Base-by-base conservation (phyloP, 2,888 invertebrate species). In the Drosophila quinaria region DNA sequence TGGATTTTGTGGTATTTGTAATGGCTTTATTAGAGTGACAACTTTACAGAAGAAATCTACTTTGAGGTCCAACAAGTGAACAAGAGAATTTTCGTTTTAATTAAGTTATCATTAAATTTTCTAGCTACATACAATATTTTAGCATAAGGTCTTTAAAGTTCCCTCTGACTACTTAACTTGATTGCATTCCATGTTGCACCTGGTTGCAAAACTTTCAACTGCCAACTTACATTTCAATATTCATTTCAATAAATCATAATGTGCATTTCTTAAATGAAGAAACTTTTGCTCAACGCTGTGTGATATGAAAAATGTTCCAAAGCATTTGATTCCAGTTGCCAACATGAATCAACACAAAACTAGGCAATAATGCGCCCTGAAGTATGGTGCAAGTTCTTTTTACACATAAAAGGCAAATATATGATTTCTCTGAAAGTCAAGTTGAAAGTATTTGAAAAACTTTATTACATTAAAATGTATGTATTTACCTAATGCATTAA, bases 211-310 rank as follows among this genome's bases (percentile, higher is more conserved):
- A 33, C 11, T 22, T 52, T 6, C 51, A 35, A 62, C 51, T 61
- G 51, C 37, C 13, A 54, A 77, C 64, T 80, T 68, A 44, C 58
- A 60, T 66, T 62, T 66, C 64, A 65, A 73, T 75, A 87, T 80
- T 78, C 76, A 87, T 72, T 83, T 89, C 84, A 83, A 89, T 87
- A 85, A 85, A 87, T 89, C 81, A 83, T 81, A 76, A 84, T 73
- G 81, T 78, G 69, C 71, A 74, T 82, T 82, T 82, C 61, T 70
- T 31, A 79, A 85, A 85, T 85, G 74, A 82, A 69, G 17, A 88
- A 84, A 88, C 74, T 87, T 83, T 69, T 69, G 39, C 49, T 49
- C 35, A 33, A 42, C 55, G 42, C 59, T 62, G 59, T 64, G 10
- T n/a, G n/a, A n/a, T n/a, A n/a, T n/a, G n/a, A n/a, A n/a, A n/a